A percentile compares a stretch with the other conserved stretches of the same genome.
These are phyloP conservation scores for Tachypleus tridentatus DNA, from an alignment of 1,140 invertebrate species.

Conservation along the genomic window DNA sequence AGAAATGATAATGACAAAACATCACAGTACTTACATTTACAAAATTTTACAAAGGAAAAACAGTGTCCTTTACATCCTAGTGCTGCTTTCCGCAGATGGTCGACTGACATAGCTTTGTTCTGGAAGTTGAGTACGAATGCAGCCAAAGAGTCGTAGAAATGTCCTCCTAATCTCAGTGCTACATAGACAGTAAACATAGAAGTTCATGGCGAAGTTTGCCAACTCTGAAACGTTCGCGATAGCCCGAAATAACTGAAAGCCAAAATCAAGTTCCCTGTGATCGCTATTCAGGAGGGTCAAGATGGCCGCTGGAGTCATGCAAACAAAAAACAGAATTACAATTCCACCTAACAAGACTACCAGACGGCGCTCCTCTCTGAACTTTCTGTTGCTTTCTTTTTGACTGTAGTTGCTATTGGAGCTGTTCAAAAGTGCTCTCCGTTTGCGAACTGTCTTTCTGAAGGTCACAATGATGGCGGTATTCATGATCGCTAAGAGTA, in stretches of 20 bases:
- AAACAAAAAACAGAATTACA: slow-evolving; percentile 57
- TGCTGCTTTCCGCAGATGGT: too few species aligned
- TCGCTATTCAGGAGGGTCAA: slow-evolving; percentile 40
- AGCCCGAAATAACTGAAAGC: slow-evolving; percentile 53
- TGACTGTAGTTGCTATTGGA: neutral
- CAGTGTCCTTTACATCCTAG: too few species aligned
- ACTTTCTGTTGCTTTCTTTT: slow-evolving; percentile 28
- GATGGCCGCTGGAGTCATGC: slow-evolving; percentile 61
- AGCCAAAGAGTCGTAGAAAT: slow-evolving; percentile 38
- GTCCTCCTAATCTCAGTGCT: slow-evolving; percentile 60
- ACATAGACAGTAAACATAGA: slow-evolving; percentile 65
- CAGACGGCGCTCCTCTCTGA: slow-evolving; percentile 54
- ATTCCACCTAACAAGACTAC: slow-evolving; percentile 56
- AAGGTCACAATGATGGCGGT: slow-evolving; percentile 55
- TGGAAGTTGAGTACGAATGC: neutral
- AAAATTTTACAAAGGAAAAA: too few species aligned
- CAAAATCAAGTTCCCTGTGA: slow-evolving; percentile 27
- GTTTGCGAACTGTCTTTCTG: slow-evolving; percentile 46
- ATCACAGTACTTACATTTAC: too few species aligned
- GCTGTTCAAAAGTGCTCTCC: slow-evolving; percentile 30
- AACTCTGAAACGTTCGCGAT: slow-evolving; percentile 58
- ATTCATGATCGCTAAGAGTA: slow-evolving; percentile 52
- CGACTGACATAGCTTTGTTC: too few species aligned
- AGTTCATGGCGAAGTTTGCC: slow-evolving; percentile 60
- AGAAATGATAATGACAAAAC: too few species aligned